Evolutionary conservation across 2,113 vertebrate species (phyloP).

Genomic region (Cranoglanis bouderius): DNA sequence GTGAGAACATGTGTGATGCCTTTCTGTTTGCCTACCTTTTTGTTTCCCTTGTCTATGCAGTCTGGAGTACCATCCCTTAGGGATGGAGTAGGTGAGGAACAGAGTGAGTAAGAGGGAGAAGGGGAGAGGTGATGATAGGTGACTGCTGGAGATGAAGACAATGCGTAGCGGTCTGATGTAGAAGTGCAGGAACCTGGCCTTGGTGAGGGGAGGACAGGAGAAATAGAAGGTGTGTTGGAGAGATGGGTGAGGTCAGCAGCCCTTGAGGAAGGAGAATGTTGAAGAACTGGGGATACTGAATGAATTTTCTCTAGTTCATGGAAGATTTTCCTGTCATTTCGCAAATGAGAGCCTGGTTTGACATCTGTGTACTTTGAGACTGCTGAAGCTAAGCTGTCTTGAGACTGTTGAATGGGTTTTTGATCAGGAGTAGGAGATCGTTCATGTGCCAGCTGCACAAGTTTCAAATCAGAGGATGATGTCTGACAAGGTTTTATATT

Average conservation of each 20-base stretch:
- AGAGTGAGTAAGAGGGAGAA: slow-evolving; percentile 65
- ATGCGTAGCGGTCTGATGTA: slow-evolving; percentile 49
- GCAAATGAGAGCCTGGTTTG: slow-evolving; percentile 6
- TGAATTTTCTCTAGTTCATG: slow-evolving; percentile 18
- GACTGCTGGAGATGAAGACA: slow-evolving; percentile 64
- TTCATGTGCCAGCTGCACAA: background rate
- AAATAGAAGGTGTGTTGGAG: slow-evolving; percentile 32
- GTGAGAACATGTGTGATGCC: slow-evolving; percentile 61
- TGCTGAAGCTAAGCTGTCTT: background rate
- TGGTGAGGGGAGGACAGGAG: slow-evolving; percentile 58
- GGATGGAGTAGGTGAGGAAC: slow-evolving; percentile 69
- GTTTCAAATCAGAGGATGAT: slow-evolving; percentile 3
- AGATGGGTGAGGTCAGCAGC: slow-evolving; percentile 30
- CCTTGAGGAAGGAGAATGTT: slow-evolving; percentile 52
- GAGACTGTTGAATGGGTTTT: background rate
- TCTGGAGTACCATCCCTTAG: slow-evolving; percentile 67
- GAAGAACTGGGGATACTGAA: slow-evolving; percentile 23
- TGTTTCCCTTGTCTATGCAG: slow-evolving; percentile 68
- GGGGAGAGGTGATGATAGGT: slow-evolving; percentile 62
- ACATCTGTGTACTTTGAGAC: background rate
- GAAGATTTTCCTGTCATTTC: slow-evolving; percentile 4
- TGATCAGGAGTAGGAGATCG: slow-evolving; percentile 4
- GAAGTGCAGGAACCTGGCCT: slow-evolving; percentile 49
- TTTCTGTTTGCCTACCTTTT: slow-evolving; percentile 67
- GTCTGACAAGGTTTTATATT: background rate